Base-by-base conservation (phyloP, 1,140 invertebrate species). In the Dryas iulia region DNA sequence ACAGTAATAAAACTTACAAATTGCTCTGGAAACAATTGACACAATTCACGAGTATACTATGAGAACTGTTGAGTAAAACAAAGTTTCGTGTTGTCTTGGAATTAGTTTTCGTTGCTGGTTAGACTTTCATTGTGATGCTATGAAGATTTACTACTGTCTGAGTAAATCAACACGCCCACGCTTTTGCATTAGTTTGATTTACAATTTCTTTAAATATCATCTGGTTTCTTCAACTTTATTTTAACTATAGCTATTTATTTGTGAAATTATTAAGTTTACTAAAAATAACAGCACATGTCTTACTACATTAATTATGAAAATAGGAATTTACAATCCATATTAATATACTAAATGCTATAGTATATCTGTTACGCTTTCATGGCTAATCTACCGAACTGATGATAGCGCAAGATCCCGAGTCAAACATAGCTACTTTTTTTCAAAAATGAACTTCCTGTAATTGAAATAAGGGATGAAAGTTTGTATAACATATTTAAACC, bases 11-110 rank as follows among this genome's bases (percentile, higher is more conserved):
- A 58, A 58, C n/a, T 58, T 28, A 30, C 25, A 18, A 28, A 26
- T 58, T 58, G 28, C n/a, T 58, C 56, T 30, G 10, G n/a, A 30
- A 28, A 58, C 56, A 58, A 58, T 58, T 58, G 39, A 47, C 39
- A 47, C 39, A 47, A 47, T 21, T 7, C 39, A 47, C 14, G 39
- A 21, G 39, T 47, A 18, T 47, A 39, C 35, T 3, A 21, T 10
- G 39, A 21, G 39, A 47, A 56, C 28, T 24, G 30, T 33, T 64
- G 30, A 31, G 26, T 30, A 18, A 25, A 64, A 62, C 54, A 60
- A 70, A 70, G 57, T 66, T 71, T 58, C 31, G 24, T 66, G 69
- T 71, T 59, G 61, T 62, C 69, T 66, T 61, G 47, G 26, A 62
- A 71, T 71, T 66, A 66, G 59, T 66, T 71, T 60, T 47, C 35